These are phyloP conservation scores for Ferdinandea cuprea DNA, from an alignment of 2,888 invertebrate genomes.

Conservation along the genomic window DNA sequence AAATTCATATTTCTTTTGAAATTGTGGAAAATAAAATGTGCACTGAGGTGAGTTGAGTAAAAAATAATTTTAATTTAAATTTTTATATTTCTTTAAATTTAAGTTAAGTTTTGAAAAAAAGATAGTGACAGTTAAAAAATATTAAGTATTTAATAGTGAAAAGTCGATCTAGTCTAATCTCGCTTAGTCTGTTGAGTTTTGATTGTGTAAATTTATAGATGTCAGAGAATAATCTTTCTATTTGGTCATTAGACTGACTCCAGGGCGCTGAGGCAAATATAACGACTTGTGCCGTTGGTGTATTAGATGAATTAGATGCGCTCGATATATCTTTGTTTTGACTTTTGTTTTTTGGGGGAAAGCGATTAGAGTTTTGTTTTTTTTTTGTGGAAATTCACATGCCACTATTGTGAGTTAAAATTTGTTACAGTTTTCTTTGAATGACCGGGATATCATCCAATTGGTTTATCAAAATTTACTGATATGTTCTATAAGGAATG, in stretches of 20 bases:
- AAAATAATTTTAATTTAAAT: too few species aligned
- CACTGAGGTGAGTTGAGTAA: constrained; percentile 64
- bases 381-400: not conserved
- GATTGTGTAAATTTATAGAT: not conserved
- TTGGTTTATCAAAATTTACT: not conserved
- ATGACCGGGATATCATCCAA: not conserved
- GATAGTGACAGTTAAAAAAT: not conserved
- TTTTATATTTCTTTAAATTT: too few species aligned
- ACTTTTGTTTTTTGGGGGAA: too few species aligned
- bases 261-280: not conserved
- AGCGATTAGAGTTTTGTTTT: constrained; percentile 15
- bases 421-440: constrained; percentile 4
- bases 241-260: constrained; percentile 7
- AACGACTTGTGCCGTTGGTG: not conserved
- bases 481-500: not conserved
- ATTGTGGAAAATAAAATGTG: constrained; percentile 56
- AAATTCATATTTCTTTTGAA: constrained; percentile 2
- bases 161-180: not conserved
- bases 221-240: constrained; percentile 16
- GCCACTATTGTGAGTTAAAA: constrained; percentile 11
- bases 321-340: not conserved
- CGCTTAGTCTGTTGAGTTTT: not conserved
- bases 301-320: constrained; percentile 11
- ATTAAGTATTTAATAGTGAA: not conserved
- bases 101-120: not conserved